Evolutionary conservation across 92 coral and sea anemone genomes (phyloP), one percentile per base, ranked within the genome.

Genomic region (Porites divaricata): DNA sequence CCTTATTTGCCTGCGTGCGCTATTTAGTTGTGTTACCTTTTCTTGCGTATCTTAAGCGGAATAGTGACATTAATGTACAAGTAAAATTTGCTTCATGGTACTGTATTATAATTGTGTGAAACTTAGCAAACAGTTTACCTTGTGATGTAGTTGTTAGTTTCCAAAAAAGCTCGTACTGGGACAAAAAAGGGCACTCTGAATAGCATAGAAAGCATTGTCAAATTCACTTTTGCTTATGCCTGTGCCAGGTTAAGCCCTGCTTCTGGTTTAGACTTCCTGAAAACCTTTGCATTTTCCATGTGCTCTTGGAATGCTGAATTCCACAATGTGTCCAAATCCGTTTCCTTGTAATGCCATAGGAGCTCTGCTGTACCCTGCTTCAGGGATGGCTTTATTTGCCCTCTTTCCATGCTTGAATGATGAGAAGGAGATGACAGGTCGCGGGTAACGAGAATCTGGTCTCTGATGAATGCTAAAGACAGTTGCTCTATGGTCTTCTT

Each of bases 321-420:
- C 76, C 11, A 85, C 84, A 68, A 77, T 68, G 8, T 69, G 63
- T 52, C 89, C 89, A 77, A 85, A 85, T 4, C 82, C 83, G 19
- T 77, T 69, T 23, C 21, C 76, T 63, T 85, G 77, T 11, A 85
- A 74, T 8, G 50, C 23, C 49, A 45, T 26, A 2, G 84, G 66
- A 2, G 83, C 89, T 68, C 54, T 66, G 28, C 13, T 4, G 85
- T 41, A 85, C 58, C 77, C 89, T 14, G 72, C 77, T 35, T 85
- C 81, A 12, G 81, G 75, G 21, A 81, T 81, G 48, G 78, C 69
- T 24, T 73, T 81, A 17, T 26, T 22, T 25, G 82, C 61, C 63
- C 82, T 81, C 70, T 84, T 84, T 17, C 88, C 74, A 53, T 75
- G 88, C 65, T 75, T 75, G 62, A 84, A 84, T 6, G 83, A 51